phyloP scores from a whole-genome alignment of 1,140 invertebrate species.

The Cydia fagiglandana region DNA sequence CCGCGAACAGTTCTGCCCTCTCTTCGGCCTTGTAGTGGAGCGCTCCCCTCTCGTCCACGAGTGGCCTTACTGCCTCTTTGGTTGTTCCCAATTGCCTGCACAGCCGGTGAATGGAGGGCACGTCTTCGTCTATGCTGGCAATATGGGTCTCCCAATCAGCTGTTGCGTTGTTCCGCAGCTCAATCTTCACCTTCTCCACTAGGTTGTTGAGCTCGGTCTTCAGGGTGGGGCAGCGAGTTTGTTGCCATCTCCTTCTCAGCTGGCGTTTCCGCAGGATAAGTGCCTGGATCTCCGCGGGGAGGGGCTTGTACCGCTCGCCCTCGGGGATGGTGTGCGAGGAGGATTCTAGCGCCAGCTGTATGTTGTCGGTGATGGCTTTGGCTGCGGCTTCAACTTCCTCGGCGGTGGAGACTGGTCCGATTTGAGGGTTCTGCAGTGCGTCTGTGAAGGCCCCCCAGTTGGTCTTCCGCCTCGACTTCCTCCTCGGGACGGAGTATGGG shows the following conservation, averaged over 20 bases:
- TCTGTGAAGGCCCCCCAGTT: not conserved
- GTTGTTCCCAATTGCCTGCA: not conserved
- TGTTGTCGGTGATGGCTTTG: not conserved
- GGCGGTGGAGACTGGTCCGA: not conserved
- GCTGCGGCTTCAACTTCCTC: slow-evolving; percentile 4
- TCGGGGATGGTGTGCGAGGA: not conserved
- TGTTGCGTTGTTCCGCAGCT: not conserved
- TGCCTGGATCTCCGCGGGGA: not conserved
- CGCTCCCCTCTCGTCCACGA: not conserved
- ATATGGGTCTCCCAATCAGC: not conserved
- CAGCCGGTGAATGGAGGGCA: not conserved
- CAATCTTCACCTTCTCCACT: not conserved
- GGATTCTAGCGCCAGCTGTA: not conserved
- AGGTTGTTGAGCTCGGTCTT: not conserved
- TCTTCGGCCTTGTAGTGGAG: not conserved
- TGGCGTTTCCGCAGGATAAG: not conserved
- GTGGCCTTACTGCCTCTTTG: not conserved
- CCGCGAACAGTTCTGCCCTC: slow-evolving; percentile 10
- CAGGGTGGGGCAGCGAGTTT: not conserved
- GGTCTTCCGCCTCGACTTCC: not conserved
- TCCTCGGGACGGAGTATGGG: not conserved
- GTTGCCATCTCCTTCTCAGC: not conserved
- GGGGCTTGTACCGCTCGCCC: not conserved
- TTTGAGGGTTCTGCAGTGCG: not conserved
- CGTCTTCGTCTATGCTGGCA: not conserved